Evolutionary conservation across 1,140 invertebrate species (phyloP), one percentile per base, ranked within the genome.

Genomic region (Tribolium castaneum): DNA sequence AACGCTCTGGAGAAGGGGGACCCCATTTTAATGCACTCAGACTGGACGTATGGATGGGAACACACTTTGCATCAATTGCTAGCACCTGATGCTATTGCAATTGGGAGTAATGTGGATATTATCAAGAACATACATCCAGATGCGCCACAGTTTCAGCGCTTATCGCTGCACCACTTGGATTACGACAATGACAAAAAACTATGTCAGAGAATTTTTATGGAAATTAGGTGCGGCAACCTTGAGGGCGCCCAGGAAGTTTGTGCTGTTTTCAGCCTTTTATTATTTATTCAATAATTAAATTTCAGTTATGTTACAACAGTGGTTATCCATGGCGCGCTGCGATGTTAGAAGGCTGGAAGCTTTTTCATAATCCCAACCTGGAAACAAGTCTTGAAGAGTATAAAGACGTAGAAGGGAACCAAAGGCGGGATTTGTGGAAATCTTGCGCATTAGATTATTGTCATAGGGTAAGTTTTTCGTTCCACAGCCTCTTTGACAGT

Each of bases 251-350:
- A 98, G 83, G 90, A 84, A 70, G 83, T 86, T n/a, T 1, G 16
- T 19, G 2, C 1, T 19, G 1, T 19, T 19, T 19, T 19, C 16
- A 19, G n/a, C n/a, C n/a, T n/a, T 19, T 19, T 19, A 19, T 19
- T 19, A 19, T 19, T 19, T 19, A 19, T 50, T 3, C n/a, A 72
- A 50, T 50, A 50, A 25, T 10, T 25, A 39, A 0, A 19, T 77
- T 80, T 56, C 72, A 94, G 79, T 85, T 97, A 13, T 97, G 96
- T 82, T 90, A 93, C 49, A 93, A 93, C 82, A 93, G 92, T 84
- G 97, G 97, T 0, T 96, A 98, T 86, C 91, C 93, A 4, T 98
- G 97, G 96, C 88, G 95, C 70, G 96, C 96, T 9, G 96, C 96
- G 7, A 92, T 94, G 62, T 87, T 98, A 13, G 93, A 98, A 87